phyloP scores from a whole-genome alignment of 2,888 invertebrate genomes.

The Cyrtodaria siliqua region DNA sequence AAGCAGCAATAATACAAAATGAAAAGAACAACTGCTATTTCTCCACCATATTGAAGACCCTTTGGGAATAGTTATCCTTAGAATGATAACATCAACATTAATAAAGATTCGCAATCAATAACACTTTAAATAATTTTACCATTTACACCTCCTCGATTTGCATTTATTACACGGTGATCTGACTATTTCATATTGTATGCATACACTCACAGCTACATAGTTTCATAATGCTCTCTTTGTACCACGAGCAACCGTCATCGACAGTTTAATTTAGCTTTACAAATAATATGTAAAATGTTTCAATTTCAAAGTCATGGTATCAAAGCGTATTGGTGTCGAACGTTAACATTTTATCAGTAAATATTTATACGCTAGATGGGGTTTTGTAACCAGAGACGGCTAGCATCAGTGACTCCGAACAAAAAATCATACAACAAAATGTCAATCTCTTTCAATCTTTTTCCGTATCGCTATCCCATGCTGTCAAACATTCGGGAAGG shows the following conservation, averaged over 20 bases:
- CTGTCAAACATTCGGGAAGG: conserved; percentile 11
- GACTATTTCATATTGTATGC: too few relatives aligned
- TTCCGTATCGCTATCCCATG: conserved; percentile 9
- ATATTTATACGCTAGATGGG: conserved; percentile 33
- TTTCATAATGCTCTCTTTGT: conserved; percentile 3
- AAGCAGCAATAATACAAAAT: too few relatives aligned
- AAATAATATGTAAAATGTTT: conserved; percentile 6
- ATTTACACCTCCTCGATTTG: too few relatives aligned
- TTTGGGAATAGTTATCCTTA: too few relatives aligned
- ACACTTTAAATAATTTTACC: too few relatives aligned
- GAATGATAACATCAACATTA: too few relatives aligned
- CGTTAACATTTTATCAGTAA: conserved; percentile 27
- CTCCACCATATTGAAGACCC: too few relatives aligned
- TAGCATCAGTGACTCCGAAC: conserved; percentile 28
- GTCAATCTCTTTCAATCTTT: conserved; percentile 26
- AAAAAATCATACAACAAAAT: conserved; percentile 25
- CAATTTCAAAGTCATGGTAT: conserved; percentile 14
- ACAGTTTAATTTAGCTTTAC: conserved; percentile 3
- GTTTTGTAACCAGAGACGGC: conserved; percentile 31
- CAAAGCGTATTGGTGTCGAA: background rate
- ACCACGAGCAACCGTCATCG: background rate
- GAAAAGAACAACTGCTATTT: too few relatives aligned
- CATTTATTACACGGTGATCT: too few relatives aligned
- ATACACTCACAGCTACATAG: too few relatives aligned
- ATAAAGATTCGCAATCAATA: too few relatives aligned